Evolutionary conservation across 2,797 vertebrate genomes (phyloP).

Genomic region (Gambelia wislizenii): DNA sequence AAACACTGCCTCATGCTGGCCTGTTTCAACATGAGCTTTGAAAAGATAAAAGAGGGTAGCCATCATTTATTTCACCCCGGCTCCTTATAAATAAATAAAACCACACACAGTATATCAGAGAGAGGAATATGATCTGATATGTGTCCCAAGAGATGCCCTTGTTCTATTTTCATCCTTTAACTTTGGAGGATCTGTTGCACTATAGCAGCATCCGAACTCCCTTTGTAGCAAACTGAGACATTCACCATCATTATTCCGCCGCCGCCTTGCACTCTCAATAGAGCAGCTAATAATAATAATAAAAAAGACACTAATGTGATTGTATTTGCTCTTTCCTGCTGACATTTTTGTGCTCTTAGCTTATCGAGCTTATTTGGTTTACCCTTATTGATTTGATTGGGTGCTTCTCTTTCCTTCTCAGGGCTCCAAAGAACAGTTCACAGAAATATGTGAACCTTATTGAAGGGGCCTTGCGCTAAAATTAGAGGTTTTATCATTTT

Average conservation of each 20-base stretch:
- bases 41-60: background rate
- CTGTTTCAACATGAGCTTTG: background rate
- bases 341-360: slow-evolving; percentile 18
- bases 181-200: background rate
- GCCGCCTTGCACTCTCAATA: background rate
- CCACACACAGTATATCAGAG: background rate
- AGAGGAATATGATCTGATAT: background rate
- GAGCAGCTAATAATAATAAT: slow-evolving; percentile 29
- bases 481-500: background rate
- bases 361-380: slow-evolving; percentile 34
- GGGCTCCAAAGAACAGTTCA: slow-evolving; percentile 9
- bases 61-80: background rate
- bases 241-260: background rate
- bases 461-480: background rate
- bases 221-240: background rate
- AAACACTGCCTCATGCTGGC: background rate
- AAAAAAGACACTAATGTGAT: slow-evolving; percentile 27
- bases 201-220: background rate
- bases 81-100: background rate
- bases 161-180: background rate
- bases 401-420: slow-evolving; percentile 11
- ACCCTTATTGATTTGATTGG: slow-evolving; percentile 38
- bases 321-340: slow-evolving; percentile 31
- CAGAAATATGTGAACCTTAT: background rate
- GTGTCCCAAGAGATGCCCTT: background rate